Evolutionary conservation across 2,113 vertebrate genomes (phyloP).

Genomic region (Gobius niger): DNA sequence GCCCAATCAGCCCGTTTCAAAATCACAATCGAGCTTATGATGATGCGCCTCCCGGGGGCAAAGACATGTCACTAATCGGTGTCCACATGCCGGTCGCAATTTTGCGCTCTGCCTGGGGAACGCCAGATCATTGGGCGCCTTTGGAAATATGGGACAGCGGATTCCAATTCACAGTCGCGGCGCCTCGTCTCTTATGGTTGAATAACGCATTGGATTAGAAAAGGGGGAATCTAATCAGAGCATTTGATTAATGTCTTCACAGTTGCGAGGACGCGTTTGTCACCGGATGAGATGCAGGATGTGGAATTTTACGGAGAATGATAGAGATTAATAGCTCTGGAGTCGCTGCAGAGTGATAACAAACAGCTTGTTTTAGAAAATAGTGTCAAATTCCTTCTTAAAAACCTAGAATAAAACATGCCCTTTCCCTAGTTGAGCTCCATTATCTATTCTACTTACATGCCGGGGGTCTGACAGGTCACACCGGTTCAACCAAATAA

Average conservation of each 20-base stretch:
- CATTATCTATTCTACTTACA: no score
- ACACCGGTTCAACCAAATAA: no score
- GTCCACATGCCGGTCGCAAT: slow-evolving; percentile 17
- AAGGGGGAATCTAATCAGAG: slow-evolving; percentile 1
- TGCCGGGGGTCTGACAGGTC: no score
- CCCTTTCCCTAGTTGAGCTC: no score
- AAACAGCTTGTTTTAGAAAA: neutral
- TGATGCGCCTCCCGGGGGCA: slow-evolving; percentile 20
- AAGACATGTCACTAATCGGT: slow-evolving; percentile 32
- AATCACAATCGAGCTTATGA: slow-evolving; percentile 17
- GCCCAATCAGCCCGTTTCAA: slow-evolving; percentile 30
- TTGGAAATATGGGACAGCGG: neutral
- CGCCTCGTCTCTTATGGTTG: slow-evolving; percentile 8
- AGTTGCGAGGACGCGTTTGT: neutral
- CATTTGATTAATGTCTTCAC: neutral
- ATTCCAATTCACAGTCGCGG: neutral
- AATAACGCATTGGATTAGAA: slow-evolving; percentile 17
- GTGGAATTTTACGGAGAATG: neutral
- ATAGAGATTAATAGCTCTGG: neutral
- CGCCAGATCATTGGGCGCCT: slow-evolving; percentile 19
- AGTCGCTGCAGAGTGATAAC: neutral
- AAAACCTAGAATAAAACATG: neutral
- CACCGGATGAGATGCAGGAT: neutral
- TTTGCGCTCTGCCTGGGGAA: slow-evolving; percentile 32
- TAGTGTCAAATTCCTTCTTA: neutral